Base-by-base conservation (phyloP, 2,113 vertebrate genomes). In the Delphinus delphis region DNA sequence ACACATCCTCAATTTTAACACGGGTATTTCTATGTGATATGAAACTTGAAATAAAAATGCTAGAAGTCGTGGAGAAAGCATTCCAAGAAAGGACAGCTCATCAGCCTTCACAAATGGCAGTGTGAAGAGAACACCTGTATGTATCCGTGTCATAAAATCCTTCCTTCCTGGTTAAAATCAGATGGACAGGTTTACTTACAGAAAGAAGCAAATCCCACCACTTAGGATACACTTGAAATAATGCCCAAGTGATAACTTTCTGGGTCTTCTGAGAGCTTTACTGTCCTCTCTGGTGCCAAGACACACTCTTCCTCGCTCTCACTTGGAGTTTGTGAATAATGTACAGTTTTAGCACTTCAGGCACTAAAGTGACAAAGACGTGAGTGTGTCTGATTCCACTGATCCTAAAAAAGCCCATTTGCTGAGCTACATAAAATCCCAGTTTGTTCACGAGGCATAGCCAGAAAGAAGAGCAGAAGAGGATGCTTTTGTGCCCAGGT, bases 321-420 rank as follows among this genome's bases (percentile, higher is more conserved):
- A 38, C 94, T 55, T 84, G 63, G 36, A 97, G 8, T 93, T 71
- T 65, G 86, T 93, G 20, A 97, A 62, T 82, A 97, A 87, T 25
- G 44, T 41, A 96, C 71, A 60, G 94, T 92, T 97, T 95, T 93
- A 96, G 70, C 93, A 95, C 85, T 97, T 97, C 53, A 76, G 65
- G 71, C 88, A 95, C 93, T 83, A 95, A 97, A 97, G 53, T 60
- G 90, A 88, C 31, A 84, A 62, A 94, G 71, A 95, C 25, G 47
- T 88, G 90, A 58, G 84, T 23, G 5, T 20, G 67, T 53, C 55
- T 2, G 82, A 74, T 97, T 96, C 96, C 82, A 70, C 33, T 13
- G 26, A 53, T 97, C 97, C 94, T 96, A 53, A 71, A 97, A 97
- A 95, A 96, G 87, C 11, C 70, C 88, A 50, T 50, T 88, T 93